A percentile compares a stretch with the other conserved stretches of the same genome.
phyloP scores from a whole-genome alignment of 2,113 vertebrate genomes.

The Eptesicus fuscus region DNA sequence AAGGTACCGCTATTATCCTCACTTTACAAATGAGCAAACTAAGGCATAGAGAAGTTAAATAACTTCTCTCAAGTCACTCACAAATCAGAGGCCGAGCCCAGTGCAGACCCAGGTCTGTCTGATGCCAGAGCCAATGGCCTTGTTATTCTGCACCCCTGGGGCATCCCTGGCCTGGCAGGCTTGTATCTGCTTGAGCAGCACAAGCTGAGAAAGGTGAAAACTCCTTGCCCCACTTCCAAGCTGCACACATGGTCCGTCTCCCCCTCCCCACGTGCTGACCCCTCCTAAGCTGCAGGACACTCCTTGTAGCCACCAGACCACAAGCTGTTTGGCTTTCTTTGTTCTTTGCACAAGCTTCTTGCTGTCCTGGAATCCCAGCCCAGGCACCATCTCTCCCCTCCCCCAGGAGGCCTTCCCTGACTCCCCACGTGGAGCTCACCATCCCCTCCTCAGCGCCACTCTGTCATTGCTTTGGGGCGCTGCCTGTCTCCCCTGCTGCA shows the following conservation, averaged over 20 bases:
- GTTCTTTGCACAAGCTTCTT: not conserved
- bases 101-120: not conserved
- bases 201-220: not conserved
- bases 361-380: not conserved
- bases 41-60: not conserved
- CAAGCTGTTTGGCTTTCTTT: not conserved
- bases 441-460: no score
- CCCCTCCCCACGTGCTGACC: no score
- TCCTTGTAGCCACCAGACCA: not conserved
- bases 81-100: not conserved
- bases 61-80: not conserved
- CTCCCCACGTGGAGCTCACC: not conserved
- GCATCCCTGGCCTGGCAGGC: not conserved
- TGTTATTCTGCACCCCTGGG: not conserved
- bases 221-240: not conserved
- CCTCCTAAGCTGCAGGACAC: not conserved
- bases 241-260: not conserved
- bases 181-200: not conserved
- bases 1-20: not conserved
- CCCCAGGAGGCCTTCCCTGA: not conserved
- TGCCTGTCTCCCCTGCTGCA: not conserved
- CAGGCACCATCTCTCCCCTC: not conserved
- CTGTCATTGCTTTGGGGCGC: not conserved
- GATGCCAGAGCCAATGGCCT: not conserved
- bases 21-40: not conserved